Percentiles rank a stretch among this genome's conserved stretches.
Evolutionary conservation across 2,113 vertebrate genomes (phyloP).

Genomic region (Proteles cristata): DNA sequence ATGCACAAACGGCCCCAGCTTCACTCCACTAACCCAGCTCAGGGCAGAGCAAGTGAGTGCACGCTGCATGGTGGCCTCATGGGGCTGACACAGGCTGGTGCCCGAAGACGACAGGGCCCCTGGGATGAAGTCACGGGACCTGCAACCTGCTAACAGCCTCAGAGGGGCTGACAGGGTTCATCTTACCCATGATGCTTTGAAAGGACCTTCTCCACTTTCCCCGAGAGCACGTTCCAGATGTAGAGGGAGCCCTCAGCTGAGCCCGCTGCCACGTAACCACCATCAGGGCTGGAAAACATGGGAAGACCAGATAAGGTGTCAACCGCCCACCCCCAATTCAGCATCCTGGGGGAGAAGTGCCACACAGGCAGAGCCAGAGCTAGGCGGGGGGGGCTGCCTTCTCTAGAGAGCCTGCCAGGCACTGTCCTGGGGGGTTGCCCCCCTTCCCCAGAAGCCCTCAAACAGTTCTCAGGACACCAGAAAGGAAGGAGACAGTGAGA

Average conservation of each 20-base stretch:
- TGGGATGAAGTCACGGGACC: background rate
- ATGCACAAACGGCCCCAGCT: fast-evolving
- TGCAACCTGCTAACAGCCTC: background rate
- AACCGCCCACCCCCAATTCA: fast-evolving
- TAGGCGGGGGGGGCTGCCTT: background rate
- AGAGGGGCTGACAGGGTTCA: fast-evolving
- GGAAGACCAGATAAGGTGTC: background rate
- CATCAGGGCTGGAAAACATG: conserved; percentile 90
- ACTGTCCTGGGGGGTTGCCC: too few species aligned
- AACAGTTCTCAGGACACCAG: background rate
- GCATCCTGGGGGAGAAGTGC: fast-evolving
- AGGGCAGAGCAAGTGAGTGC: fast-evolving
- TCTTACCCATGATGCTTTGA: conserved; percentile 95
- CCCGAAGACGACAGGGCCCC: fast-evolving
- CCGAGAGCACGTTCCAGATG: conserved; percentile 95
- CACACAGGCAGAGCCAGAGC: fast-evolving
- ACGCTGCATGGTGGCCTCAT: fast-evolving
- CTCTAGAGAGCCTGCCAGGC: background rate
- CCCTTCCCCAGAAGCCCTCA: background rate
- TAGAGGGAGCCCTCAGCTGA: conserved; percentile 95
- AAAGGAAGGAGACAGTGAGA: background rate
- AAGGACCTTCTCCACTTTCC: conserved; percentile 92
- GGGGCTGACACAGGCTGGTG: fast-evolving
- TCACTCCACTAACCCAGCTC: background rate
- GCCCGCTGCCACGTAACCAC: conserved; percentile 93